Base-by-base conservation (phyloP, 37 sponge, comb jelly and placozoan species). In the Halichondria panicea region DNA sequence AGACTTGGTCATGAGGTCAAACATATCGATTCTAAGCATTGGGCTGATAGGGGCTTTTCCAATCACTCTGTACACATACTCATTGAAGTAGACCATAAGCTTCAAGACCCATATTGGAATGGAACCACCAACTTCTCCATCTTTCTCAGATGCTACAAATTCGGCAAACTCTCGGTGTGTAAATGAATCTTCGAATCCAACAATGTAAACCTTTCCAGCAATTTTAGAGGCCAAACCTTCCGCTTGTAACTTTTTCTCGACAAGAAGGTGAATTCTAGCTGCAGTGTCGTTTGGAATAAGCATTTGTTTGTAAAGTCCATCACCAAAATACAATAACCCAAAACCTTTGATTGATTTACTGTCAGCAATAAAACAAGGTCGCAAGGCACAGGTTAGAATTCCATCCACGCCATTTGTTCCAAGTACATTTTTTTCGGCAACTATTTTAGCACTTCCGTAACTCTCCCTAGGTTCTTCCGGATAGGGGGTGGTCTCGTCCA, bases 371-470 rank as follows among this genome's bases (percentile, higher is more conserved):
- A 33, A 45, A 70, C 46, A 58, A 3, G 70, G 76, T 70, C 87
- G 59, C 43, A 87, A n/a, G 3, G 60, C 70, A 81, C 87, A 87
- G 4, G 81, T 87, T 32, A 36, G 13, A 9, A 87, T 39, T 0
- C 71, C 70, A 22, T 48, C 70, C 37, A n/a, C n/a, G n/a, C 70
- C 70, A 68, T 80, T 81, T 0, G 81, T 71, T 24, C 37, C 64
- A n/a, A 53, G 55, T 24, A 87, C 81, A 11, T 63, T 30, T 50
- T 53, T 42, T 25, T 87, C 87, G 0, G 80, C 87, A 22, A 19
- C 25, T 30, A 43, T 65, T 54, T 68, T 69, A 22, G 81, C 53
- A n/a, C 44, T 72, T 27, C 54, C 22, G 30, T 80, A 87, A 1
- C 57, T 45, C 33, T 68, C 70, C 12, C 43, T 32, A 9, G 75